phyloP scores from a whole-genome alignment of 2,888 invertebrate genomes.

The Linnaemya vulpina region DNA sequence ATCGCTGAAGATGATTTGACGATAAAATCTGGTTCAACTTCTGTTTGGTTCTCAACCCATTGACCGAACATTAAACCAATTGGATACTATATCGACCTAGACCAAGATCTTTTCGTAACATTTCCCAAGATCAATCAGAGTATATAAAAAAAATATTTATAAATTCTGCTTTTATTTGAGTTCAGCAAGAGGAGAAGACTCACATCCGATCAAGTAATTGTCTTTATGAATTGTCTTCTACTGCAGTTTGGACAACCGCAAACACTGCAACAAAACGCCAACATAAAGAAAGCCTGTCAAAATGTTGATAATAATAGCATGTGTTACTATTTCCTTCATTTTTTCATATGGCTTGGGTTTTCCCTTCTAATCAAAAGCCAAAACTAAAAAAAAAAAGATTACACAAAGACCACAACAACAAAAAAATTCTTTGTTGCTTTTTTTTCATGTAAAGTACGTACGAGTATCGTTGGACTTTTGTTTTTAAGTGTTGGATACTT shows the following conservation, averaged over 20 bases:
- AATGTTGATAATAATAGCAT: constrained; percentile 53
- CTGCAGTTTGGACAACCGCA: constrained; percentile 19
- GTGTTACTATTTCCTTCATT: constrained; percentile 51
- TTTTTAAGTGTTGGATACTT: constrained; percentile 59
- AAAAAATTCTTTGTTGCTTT: constrained; percentile 31
- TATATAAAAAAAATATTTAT: not conserved
- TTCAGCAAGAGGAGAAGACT: not conserved
- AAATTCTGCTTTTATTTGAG: not conserved
- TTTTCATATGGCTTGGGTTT: not conserved
- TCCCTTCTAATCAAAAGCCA: not conserved
- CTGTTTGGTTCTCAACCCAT: no score
- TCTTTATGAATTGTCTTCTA: not conserved
- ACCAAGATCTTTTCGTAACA: no score
- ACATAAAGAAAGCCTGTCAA: not conserved
- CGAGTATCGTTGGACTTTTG: constrained; percentile 45
- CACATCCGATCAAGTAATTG: not conserved
- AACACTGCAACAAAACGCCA: constrained; percentile 7
- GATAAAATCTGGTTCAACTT: no score
- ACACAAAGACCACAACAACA: not conserved
- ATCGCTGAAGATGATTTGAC: no score
- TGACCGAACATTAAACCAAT: no score
- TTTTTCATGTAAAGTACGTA: no score
- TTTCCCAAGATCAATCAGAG: not conserved
- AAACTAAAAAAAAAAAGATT: not conserved
- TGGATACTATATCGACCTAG: no score